Base-by-base conservation (phyloP, 2,113 vertebrate species). In the Clarias batrachus region DNA sequence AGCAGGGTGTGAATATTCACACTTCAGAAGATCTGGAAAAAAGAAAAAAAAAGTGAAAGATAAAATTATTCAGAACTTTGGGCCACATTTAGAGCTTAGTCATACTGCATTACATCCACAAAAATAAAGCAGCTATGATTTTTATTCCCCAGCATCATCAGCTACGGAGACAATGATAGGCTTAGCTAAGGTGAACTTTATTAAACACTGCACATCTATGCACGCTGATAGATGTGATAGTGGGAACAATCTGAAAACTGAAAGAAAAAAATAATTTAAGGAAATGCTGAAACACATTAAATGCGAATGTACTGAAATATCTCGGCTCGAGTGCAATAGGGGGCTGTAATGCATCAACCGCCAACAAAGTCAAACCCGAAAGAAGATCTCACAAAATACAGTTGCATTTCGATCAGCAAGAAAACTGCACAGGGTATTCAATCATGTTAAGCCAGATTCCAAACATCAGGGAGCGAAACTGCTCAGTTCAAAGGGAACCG, bases 11-110 rank as follows among this genome's bases (percentile, higher is more conserved):
- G 52, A 81, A 89, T 54, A 77, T 73, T 87, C 84, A 62, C 85
- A 85, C 65, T 86, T 85, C 56, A 88, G 70, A 19, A 37, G 71
- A 90, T 87, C 93, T 94, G 91, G 57, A 82, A 85, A 33, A 85
- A 33, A 89, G 30, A 33, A 33, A 33, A 33, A 33, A 57, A 63
- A 57, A 87, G 25, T 21, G 48, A 54, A 11, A 90, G 14, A 86
- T 19, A 91, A 87, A 87, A 83, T 63, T n/a, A 80, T 89, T 90
- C 86, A 89, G 23, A 54, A 65, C 16, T 56, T 33, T 16, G 7
- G 23, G 41, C 17, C 62, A 70, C 33, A 80, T 80, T 81, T 12
- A 59, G 19, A 79, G 54, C 7, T 3, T 14, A 76, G 41, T 25
- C 21, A 52, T 25, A 52, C 4, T 19, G 4, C 9, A 41, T 25